Conservation (phyloP, 2,797 vertebrate species). For the Characodon lateralis region DNA sequence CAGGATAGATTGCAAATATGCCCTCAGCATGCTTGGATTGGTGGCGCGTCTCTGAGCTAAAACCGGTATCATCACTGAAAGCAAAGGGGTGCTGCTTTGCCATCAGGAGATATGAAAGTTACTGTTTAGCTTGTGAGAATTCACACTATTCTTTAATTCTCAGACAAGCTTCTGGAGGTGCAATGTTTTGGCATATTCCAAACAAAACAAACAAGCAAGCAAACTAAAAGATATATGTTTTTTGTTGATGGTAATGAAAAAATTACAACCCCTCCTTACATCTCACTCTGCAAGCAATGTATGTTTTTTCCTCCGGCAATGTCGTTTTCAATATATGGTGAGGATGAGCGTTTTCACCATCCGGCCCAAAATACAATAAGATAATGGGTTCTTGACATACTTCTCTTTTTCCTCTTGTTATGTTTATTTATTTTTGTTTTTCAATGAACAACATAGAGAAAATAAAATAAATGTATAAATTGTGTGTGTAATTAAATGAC, state of each 20-base stretch:
- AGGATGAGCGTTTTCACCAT: background rate
- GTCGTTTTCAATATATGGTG: background rate
- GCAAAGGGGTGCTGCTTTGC: background rate
- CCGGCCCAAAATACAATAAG: background rate
- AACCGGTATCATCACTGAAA: background rate
- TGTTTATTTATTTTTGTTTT: background rate
- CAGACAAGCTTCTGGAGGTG: background rate
- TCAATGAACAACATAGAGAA: background rate
- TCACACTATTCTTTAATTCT: background rate
- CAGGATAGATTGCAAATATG: background rate
- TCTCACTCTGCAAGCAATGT: background rate
- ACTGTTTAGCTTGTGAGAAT: background rate
- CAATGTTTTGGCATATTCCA: background rate
- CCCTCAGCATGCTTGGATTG: background rate
- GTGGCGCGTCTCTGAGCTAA: background rate
- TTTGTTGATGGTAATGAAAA: background rate
- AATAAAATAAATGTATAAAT: conserved; percentile 16
- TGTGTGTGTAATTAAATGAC: conserved; percentile 29
- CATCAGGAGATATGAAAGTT: background rate
- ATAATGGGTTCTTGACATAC: background rate
- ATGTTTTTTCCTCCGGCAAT: background rate
- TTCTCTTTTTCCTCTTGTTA: background rate
- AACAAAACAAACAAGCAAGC: background rate
- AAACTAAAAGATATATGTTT: background rate
- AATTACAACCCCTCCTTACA: background rate